Evolutionary conservation across 2,113 vertebrate genomes (phyloP).

Genomic region (Paramormyrops kingsleyae): DNA sequence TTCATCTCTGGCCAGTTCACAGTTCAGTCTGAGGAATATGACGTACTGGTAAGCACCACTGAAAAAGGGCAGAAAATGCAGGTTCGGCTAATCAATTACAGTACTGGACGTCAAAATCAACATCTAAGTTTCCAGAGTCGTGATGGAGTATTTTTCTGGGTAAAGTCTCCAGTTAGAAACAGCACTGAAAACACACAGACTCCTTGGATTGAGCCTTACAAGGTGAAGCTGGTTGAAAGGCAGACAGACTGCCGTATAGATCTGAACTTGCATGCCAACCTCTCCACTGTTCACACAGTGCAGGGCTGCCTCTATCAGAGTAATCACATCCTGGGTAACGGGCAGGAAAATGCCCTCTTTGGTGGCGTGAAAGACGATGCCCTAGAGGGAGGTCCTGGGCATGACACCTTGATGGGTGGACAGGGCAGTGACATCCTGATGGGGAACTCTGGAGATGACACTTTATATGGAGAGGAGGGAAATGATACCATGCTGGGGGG

Average conservation of each 20-base stretch:
- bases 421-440: slow-evolving; percentile 37
- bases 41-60: neutral
- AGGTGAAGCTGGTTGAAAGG: slow-evolving; percentile 32
- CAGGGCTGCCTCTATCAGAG: slow-evolving; percentile 37
- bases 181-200: neutral
- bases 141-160: neutral
- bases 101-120: neutral
- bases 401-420: slow-evolving; percentile 43
- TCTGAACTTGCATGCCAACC: slow-evolving; percentile 30
- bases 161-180: neutral
- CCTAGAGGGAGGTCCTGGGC: slow-evolving; percentile 40
- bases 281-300: slow-evolving; percentile 39
- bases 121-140: neutral
- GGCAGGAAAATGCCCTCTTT: neutral
- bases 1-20: neutral
- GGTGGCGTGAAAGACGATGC: slow-evolving; percentile 29
- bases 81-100: neutral
- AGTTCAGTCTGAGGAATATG: neutral
- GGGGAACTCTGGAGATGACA: slow-evolving; percentile 41
- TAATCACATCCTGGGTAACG: slow-evolving; percentile 26
- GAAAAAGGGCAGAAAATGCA: neutral
- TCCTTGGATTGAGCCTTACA: slow-evolving; percentile 34
- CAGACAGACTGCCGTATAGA: slow-evolving; percentile 34
- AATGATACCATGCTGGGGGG: slow-evolving; percentile 40
- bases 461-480: slow-evolving; percentile 43